Evolutionary conservation across 2,797 vertebrate species (phyloP), one percentile per base, ranked within the genome.

Genomic region (Coreius guichenoti): DNA sequence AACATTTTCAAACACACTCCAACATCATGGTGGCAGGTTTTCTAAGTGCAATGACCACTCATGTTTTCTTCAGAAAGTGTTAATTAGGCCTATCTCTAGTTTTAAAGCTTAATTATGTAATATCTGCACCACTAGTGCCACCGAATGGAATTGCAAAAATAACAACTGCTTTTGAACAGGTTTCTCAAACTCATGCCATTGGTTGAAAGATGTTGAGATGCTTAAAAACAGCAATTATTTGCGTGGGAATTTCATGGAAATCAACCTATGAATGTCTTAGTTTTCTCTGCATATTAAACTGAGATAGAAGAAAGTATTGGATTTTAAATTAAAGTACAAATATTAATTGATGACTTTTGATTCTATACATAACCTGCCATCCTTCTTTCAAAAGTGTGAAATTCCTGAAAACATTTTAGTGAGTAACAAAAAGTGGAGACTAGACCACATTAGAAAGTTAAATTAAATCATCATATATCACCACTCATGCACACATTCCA

Each of bases 401-500:
- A 23, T 56, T 23, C 19, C 33, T 76, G 12, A 36, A 36, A 31
- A 33, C 47, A 56, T 75, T 36, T 76, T 56, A 36, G 47, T 7
- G 3, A 12, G 31, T 29, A 33, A 75, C 5, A 75, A 23, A 7
- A 75, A 33, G 29, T 23, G 73, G 5, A 21, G 49, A 75, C 29
- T 75, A 51, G 11, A 75, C 31, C 36, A 23, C 16, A 73, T 73
- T 49, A n/a, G 3, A 76, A 76, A 56, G 12, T 58, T 29, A 29
- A n/a, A 70, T 58, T 4, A 68, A 51, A 43, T 29, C 17, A 39
- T 29, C n/a, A 54, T 56, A 58, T 29, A 31, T 67, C 21, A 29
- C 26, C 26, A 74, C 43, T 83, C 43, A 76, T n/a, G 9, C 56
- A 74, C 54, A 63, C 56, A 83, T 73, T 61, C 51, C 36, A 76